These are phyloP conservation scores for Ostrea edulis DNA, from an alignment of 1,140 invertebrate genomes.

Conservation along the genomic window DNA sequence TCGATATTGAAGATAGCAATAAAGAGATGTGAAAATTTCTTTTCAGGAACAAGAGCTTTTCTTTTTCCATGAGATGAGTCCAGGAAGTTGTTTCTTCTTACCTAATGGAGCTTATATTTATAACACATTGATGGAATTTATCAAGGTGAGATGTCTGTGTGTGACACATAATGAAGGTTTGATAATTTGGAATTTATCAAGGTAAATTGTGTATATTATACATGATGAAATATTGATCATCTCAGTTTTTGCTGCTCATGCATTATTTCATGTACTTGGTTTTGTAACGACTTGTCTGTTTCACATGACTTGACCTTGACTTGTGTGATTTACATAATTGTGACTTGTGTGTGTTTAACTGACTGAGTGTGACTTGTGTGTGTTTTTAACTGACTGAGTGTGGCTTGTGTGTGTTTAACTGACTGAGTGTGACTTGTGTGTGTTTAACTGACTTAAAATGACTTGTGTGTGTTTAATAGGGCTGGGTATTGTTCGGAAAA, in stretches of 20 bases:
- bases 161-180: too few relatives aligned
- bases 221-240: too few relatives aligned
- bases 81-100: conserved; percentile 99
- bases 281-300: too few relatives aligned
- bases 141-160: conserved; percentile 81
- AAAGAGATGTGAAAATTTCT: not conserved
- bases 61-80: conserved; percentile 99
- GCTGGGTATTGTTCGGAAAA: too few relatives aligned
- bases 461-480: conserved; percentile 68
- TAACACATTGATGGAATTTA: conserved; percentile 94
- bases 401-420: conserved; percentile 44
- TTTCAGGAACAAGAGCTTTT: conserved; percentile 96
- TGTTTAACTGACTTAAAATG: not conserved
- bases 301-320: too few relatives aligned
- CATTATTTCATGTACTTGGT: too few relatives aligned
- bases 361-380: not conserved
- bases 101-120: conserved; percentile 98
- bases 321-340: too few relatives aligned
- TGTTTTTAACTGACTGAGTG: conserved; percentile 3
- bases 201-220: too few relatives aligned
- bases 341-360: conserved; percentile 45
- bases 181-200: too few relatives aligned
- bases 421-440: too few relatives aligned
- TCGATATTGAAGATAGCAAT: not conserved
- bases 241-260: too few relatives aligned